Evolutionary conservation across 1,140 invertebrate species (phyloP).

Genomic region (Brachionus manjavacas): DNA sequence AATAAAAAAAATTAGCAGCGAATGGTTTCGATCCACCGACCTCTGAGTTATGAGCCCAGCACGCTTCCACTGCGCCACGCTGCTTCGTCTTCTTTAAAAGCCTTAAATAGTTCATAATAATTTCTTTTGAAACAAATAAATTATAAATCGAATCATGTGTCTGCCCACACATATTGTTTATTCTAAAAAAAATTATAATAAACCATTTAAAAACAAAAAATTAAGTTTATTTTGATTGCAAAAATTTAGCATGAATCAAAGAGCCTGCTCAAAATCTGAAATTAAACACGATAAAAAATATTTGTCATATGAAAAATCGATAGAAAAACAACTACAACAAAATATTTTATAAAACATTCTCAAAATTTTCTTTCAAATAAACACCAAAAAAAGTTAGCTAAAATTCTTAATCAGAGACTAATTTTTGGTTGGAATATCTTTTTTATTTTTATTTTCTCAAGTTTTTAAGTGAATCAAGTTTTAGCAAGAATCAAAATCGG

Average conservation of each 20-base stretch:
- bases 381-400: too few species aligned
- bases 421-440: too few species aligned
- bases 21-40: conserved; percentile 91
- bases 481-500: background rate
- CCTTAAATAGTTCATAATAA: background rate
- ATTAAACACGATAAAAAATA: background rate
- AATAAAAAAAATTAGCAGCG: conserved; percentile 69
- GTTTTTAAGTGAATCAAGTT: background rate
- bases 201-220: background rate
- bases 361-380: too few species aligned
- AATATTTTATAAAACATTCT: too few species aligned
- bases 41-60: conserved; percentile 96
- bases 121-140: background rate
- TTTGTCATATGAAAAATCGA: background rate
- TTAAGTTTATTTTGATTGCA: background rate
- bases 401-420: too few species aligned
- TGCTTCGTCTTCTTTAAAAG: conserved; percentile 60
- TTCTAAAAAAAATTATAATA: background rate
- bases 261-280: background rate
- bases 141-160: background rate
- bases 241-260: background rate
- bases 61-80: conserved; percentile 95
- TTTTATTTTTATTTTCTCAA: too few species aligned
- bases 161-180: background rate
- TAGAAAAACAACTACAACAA: background rate